Evolutionary conservation across 2,797 vertebrate genomes (phyloP).

Genomic region (Lerista edwardsae): DNA sequence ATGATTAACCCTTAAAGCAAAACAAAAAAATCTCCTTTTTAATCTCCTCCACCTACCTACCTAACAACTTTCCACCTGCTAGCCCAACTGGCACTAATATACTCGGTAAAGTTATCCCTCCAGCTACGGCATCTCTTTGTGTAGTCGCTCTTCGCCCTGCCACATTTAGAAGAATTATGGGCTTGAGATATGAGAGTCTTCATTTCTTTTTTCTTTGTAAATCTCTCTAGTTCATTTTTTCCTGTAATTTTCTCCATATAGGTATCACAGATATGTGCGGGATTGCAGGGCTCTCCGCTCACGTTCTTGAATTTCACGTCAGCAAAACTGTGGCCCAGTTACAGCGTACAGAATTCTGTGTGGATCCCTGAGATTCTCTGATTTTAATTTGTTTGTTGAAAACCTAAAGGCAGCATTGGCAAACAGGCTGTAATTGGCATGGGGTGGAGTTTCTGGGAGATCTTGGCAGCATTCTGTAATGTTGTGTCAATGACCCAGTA

Average conservation of each 20-base stretch:
- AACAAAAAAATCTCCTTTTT: conserved; percentile 41
- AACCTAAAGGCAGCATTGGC: not conserved
- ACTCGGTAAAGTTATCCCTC: conserved; percentile 21
- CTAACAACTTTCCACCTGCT: conserved; percentile 4
- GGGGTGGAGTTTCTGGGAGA: not conserved
- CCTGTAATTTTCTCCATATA: not conserved
- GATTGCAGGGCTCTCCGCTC: no score
- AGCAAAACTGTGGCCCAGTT: not conserved
- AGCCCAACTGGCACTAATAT: not conserved
- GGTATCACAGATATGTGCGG: no score
- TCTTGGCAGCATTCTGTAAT: not conserved
- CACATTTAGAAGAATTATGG: conserved; percentile 37
- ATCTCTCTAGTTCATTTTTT: not conserved
- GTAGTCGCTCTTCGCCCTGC: not conserved
- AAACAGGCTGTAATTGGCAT: not conserved
- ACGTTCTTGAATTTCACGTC: not conserved
- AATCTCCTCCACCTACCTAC: conserved; percentile 25
- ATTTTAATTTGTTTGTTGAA: not conserved
- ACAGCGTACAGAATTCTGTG: not conserved
- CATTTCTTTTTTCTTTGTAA: not conserved
- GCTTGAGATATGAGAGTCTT: not conserved
- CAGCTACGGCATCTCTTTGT: conserved; percentile 20
- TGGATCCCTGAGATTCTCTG: not conserved
- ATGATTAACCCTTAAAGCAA: conserved; percentile 43
- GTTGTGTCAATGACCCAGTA: not conserved